Conservation (phyloP, 2,888 invertebrate species). For the Volucella zonaria region DNA sequence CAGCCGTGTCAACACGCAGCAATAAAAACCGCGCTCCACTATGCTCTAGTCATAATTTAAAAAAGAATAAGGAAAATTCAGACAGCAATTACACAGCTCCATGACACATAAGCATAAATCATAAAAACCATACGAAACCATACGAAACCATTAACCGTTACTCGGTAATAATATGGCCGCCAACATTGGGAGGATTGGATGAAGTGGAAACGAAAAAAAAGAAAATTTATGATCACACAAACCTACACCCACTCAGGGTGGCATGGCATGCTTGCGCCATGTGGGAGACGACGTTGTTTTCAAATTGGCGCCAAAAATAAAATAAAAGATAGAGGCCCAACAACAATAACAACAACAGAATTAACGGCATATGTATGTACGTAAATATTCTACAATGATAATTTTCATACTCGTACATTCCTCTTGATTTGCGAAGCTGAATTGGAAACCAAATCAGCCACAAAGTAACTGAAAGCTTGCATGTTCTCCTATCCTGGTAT, state of each 20-base stretch:
- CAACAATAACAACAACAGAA: not conserved
- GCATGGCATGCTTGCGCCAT: conserved; percentile 3
- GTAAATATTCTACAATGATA: conserved; percentile 30
- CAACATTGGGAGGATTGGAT: not conserved
- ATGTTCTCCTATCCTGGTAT: no score
- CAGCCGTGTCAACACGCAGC: conserved; percentile 38
- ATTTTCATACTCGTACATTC: conserved; percentile 71
- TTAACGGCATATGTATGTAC: conserved; percentile 6
- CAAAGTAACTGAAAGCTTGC: conserved; percentile 46
- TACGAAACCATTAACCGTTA: conserved; percentile 69
- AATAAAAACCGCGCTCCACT: conserved; percentile 46
- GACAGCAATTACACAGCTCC: conserved; percentile 71
- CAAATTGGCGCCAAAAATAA: conserved; percentile 57
- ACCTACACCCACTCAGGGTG: conserved; percentile 38
- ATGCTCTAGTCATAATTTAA: conserved; percentile 64
- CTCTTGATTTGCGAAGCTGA: conserved; percentile 61
- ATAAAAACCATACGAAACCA: conserved; percentile 60
- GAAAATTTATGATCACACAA: conserved; percentile 61
- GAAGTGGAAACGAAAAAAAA: not conserved
- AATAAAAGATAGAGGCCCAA: not conserved
- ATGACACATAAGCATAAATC: conserved; percentile 70
- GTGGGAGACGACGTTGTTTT: conserved; percentile 4
- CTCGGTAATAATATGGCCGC: conserved; percentile 53
- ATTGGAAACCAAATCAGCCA: conserved; percentile 57
- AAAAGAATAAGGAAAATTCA: conserved; percentile 33